A percentile compares a stretch with the other conserved stretches of the same genome.
Evolutionary conservation across 2,113 vertebrate genomes (phyloP).

Genomic region (Galbula dea): DNA sequence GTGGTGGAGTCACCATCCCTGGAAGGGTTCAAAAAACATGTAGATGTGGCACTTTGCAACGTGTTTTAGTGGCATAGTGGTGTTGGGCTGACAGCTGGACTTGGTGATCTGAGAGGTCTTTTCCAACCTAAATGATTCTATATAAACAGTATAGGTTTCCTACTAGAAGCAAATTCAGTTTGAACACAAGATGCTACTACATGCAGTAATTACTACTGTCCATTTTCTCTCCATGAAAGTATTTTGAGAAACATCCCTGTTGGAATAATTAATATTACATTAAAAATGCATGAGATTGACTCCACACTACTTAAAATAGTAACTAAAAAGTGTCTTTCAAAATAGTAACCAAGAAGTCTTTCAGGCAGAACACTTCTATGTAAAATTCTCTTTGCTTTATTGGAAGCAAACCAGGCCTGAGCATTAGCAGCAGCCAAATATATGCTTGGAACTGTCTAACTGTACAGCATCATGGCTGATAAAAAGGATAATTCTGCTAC

Average conservation of each 20-base stretch:
- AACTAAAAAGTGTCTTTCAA: background rate
- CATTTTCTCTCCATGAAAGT: background rate
- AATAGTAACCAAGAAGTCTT: too few relatives aligned
- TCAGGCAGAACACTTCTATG: background rate
- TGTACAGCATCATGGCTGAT: background rate
- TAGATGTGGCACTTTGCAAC: too few relatives aligned
- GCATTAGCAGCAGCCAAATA: background rate
- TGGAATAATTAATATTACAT: background rate
- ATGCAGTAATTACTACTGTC: background rate
- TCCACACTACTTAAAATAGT: background rate
- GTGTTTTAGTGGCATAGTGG: too few relatives aligned
- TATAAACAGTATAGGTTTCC: background rate
- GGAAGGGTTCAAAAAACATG: too few relatives aligned
- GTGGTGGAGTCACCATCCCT: too few relatives aligned
- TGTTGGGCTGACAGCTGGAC: too few relatives aligned
- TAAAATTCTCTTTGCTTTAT: background rate
- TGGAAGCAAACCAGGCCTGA: background rate
- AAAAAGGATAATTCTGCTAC: background rate
- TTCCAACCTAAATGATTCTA: too few relatives aligned
- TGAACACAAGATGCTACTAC: background rate
- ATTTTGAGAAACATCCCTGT: background rate
- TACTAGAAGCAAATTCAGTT: background rate
- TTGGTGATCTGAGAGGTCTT: too few relatives aligned
- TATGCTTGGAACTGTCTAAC: background rate
- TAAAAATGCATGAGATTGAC: background rate